A percentile compares a stretch with the other conserved stretches of the same genome.
phyloP scores from a whole-genome alignment of 1,140 invertebrate species.

The Cheumatopsyche charites region DNA sequence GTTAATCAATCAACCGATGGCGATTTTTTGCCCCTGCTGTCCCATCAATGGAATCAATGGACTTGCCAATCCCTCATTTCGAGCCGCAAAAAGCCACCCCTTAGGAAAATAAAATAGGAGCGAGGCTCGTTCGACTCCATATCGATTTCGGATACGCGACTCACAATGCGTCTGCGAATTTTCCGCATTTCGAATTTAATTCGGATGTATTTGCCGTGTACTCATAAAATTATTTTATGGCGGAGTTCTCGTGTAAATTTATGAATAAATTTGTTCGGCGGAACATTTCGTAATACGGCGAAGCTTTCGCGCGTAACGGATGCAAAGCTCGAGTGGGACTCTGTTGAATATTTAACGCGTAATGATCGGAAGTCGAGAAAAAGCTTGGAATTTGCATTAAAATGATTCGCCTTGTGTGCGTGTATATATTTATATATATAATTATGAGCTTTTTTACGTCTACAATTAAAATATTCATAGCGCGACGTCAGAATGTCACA shows the following conservation, averaged over 20 bases:
- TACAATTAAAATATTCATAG: no score
- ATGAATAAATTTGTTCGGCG: neutral
- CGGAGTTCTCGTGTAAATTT: neutral
- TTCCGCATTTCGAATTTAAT: neutral
- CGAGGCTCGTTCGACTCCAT: neutral
- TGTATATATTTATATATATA: no score
- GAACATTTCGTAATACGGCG: neutral
- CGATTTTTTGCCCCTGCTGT: no score
- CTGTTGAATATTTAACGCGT: constrained; percentile 3
- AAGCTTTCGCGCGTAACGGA: neutral
- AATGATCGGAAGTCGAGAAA: neutral
- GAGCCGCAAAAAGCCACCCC: neutral
- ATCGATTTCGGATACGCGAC: constrained; percentile 1
- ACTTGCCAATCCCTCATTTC: constrained; percentile 16
- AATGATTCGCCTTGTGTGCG: no score
- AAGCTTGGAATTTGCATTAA: no score
- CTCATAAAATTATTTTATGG: neutral
- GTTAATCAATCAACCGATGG: constrained; percentile 11
- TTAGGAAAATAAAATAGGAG: neutral
- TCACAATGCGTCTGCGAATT: no score
- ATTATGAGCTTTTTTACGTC: no score
- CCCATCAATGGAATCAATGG: neutral
- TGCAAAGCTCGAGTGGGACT: constrained; percentile 1
- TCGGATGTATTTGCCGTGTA: neutral
- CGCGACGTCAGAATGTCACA: no score